Evolutionary conservation across 2,888 invertebrate genomes (phyloP), one percentile per base, ranked within the genome.

Genomic region (Cerceris ruficornis): DNA sequence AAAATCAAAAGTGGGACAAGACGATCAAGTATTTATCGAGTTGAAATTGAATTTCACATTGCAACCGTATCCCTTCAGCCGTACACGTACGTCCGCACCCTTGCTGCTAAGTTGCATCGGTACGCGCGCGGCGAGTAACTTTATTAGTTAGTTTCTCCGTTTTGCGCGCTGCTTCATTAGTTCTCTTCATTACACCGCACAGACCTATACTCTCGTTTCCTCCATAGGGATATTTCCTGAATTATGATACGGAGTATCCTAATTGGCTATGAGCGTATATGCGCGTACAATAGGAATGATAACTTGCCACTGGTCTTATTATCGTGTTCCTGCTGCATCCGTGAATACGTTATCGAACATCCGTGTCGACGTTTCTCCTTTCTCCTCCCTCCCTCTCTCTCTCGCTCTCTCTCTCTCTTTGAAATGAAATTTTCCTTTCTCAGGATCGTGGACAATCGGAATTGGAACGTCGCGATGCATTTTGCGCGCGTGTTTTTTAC

Each of bases 111-210:
- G 15, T 28, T 7, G 17, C 15, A 55, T 55, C 55, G 8, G 17
- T 11, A 11, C 14, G 52, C 7, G 28, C 2, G 28, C 17, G 1
- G 15, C 11, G 28, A 13, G 61, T 62, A 78, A 72, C 72, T 68
- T 72, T 71, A 78, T 77, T 77, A 79, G 69, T 46, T 64, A 58
- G 78, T 73, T 69, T 73, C 62, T 46, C 57, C 60, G 60, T 80
- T 75, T 80, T 80, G 59, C 66, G 28, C 59, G 59, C 60, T 59
- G 80, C 71, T 72, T 79, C 80, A 80, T 80, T 80, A 75, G 67
- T 75, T 75, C 75, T 66, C 68, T 80, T 80, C 80, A 69, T 80
- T 80, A 75, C 65, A 7, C 57, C 65, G 70, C 68, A 74, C 69
- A 28, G 11, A 17, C 13, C 65, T 73, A 61, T 78, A 5, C 13